Evolutionary conservation across 2,113 vertebrate genomes (phyloP).

Genomic region (Sebastes fasciatus): DNA sequence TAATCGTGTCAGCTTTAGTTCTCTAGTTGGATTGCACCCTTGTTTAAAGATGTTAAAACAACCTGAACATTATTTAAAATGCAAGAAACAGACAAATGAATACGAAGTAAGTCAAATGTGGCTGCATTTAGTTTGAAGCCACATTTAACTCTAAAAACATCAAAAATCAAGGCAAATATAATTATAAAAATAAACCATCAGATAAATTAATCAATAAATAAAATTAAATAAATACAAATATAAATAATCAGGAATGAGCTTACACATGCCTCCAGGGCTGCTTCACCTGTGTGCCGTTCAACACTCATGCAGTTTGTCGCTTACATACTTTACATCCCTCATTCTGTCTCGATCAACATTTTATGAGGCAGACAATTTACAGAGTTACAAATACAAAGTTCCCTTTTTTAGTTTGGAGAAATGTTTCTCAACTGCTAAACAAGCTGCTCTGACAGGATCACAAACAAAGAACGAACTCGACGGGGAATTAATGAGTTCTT

Average conservation of each 20-base stretch:
- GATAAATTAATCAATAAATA: slow-evolving; percentile 55
- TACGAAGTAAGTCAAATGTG: slow-evolving; percentile 5
- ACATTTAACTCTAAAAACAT: slow-evolving; percentile 29
- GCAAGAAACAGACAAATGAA: background rate
- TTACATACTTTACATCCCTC: slow-evolving; percentile 14
- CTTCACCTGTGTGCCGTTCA: slow-evolving; percentile 23
- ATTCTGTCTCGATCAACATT: slow-evolving; percentile 8
- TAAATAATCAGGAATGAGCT: slow-evolving; percentile 49
- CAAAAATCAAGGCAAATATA: slow-evolving; percentile 69
- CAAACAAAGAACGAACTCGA: slow-evolving; percentile 16
- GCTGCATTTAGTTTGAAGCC: slow-evolving; percentile 1
- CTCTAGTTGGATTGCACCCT: background rate
- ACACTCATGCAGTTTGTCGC: slow-evolving; percentile 32
- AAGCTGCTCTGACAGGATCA: slow-evolving; percentile 22
- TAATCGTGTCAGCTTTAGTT: background rate
- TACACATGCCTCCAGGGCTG: slow-evolving; percentile 67
- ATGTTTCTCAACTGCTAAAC: slow-evolving; percentile 21
- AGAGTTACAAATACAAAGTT: slow-evolving; percentile 46
- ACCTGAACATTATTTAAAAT: background rate
- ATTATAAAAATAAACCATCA: slow-evolving; percentile 66
- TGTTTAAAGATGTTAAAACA: background rate
- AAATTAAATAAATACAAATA: slow-evolving; percentile 36
- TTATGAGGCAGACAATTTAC: slow-evolving; percentile 53
- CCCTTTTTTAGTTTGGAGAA: slow-evolving; percentile 40
- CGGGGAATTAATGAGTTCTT: background rate